phyloP scores from a whole-genome alignment of 2,797 vertebrate species.

The Tinamus major region DNA sequence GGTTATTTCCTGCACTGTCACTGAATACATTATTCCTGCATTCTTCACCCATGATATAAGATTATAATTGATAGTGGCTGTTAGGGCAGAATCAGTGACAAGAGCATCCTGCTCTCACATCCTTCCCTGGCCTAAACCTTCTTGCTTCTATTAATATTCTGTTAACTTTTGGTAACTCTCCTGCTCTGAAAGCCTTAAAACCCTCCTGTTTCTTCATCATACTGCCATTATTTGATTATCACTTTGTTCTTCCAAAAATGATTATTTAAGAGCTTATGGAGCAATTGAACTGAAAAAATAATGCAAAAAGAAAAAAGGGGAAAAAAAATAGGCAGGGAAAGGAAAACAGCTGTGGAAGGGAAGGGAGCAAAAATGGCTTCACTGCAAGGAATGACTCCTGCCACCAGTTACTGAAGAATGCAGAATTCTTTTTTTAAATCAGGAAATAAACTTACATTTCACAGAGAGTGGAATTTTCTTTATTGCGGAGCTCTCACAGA shows the following conservation, averaged over 20 bases:
- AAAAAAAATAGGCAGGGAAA: background rate
- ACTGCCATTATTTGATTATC: background rate
- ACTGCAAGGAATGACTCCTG: background rate
- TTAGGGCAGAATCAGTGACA: constrained; percentile 17
- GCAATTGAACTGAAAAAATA: background rate
- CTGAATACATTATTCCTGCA: background rate
- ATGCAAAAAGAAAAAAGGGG: too few relatives aligned
- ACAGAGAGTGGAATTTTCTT: constrained; percentile 11
- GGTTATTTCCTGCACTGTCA: constrained; percentile 27
- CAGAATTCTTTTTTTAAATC: background rate
- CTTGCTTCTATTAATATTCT: background rate
- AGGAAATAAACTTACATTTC: constrained; percentile 16
- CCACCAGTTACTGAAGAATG: constrained; percentile 11
- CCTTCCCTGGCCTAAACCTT: background rate
- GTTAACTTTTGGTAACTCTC: background rate
- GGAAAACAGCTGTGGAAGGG: background rate
- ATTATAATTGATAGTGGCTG: background rate
- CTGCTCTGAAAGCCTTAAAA: background rate
- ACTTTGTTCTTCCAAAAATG: background rate
- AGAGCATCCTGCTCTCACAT: background rate
- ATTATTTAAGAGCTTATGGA: background rate
- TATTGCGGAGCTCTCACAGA: background rate
- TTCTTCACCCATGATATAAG: constrained; percentile 48
- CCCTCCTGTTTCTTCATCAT: background rate
- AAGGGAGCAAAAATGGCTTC: background rate